phyloP scores from a whole-genome alignment of 23 tunicate species.

The Corella eumyota region DNA sequence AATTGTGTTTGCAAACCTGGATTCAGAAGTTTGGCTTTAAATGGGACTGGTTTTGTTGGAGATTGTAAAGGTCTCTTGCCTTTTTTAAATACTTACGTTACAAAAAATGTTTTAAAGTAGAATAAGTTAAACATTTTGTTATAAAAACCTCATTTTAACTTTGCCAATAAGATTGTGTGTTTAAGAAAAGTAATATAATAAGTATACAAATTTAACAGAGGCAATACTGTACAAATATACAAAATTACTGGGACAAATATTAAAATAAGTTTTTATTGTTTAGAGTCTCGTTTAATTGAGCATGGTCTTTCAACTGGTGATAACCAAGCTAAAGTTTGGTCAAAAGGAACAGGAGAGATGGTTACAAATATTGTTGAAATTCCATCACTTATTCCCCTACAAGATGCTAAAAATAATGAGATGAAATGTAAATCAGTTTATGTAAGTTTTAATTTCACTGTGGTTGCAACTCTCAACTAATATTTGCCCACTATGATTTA shows the following conservation, averaged over 20 bases:
- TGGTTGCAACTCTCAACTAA: too few species aligned
- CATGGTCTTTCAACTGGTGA: slow-evolving; percentile 32
- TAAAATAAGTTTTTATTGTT: neutral
- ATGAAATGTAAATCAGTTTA: slow-evolving; percentile 29
- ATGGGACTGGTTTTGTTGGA: slow-evolving; percentile 31
- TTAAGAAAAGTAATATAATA: too few species aligned
- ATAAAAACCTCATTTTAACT: too few species aligned
- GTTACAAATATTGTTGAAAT: slow-evolving; percentile 25
- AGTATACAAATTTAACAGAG: slow-evolving; percentile 2
- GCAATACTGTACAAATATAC: neutral
- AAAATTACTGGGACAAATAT: neutral
- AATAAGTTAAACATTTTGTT: too few species aligned
- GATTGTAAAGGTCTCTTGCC: slow-evolving; percentile 69
- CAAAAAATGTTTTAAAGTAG: too few species aligned
- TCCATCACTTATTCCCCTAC: slow-evolving; percentile 49
- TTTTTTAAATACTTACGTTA: too few species aligned
- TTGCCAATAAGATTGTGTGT: too few species aligned
- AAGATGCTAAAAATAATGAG: slow-evolving; percentile 12
- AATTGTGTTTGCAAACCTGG: slow-evolving; percentile 29
- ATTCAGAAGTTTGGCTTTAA: slow-evolving; percentile 16
- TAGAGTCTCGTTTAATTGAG: slow-evolving; percentile 37
- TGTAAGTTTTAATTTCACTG: slow-evolving; percentile 14
- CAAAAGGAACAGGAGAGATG: slow-evolving; percentile 35
- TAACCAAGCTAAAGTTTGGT: slow-evolving; percentile 1
- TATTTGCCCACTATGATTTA: too few species aligned